Conservation (phyloP, 2,797 vertebrate species). For the Channa striata region DNA sequence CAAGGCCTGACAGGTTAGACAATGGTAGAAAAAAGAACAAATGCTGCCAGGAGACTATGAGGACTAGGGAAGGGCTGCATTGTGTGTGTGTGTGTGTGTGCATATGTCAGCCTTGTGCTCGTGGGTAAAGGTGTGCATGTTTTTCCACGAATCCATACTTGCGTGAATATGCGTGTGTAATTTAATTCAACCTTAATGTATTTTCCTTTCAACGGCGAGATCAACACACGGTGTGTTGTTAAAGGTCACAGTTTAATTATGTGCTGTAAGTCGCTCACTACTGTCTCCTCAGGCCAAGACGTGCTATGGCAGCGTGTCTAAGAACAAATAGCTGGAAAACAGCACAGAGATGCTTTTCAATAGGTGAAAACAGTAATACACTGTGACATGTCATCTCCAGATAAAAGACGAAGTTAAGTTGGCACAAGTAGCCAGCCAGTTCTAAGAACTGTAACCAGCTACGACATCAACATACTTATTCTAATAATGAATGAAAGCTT, state of each 20-base stretch:
- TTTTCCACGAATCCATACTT: neutral
- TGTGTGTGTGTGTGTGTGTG: conserved; percentile 9
- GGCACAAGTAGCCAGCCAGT: neutral
- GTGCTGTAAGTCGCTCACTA: conserved; percentile 1
- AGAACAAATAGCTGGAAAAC: conserved; percentile 7
- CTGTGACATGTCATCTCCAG: neutral
- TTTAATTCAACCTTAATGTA: neutral
- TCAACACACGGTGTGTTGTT: conserved; percentile 16
- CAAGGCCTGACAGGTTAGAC: conserved; percentile 75
- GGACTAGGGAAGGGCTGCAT: conserved; percentile 22
- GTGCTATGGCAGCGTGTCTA: neutral
- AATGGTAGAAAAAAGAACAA: conserved; percentile 60
- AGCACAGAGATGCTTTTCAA: neutral
- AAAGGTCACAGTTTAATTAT: conserved; percentile 58
- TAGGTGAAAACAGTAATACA: neutral
- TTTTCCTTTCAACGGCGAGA: conserved; percentile 15
- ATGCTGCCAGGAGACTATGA: conserved; percentile 58
- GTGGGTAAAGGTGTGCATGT: neutral
- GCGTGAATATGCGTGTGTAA: neutral
- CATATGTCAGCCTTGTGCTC: neutral
- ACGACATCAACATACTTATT: neutral
- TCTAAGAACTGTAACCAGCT: neutral
- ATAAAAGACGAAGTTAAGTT: neutral
- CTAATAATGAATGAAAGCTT: no score
- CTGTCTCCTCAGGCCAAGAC: conserved; percentile 18